phyloP scores from a whole-genome alignment of 2,797 vertebrate species.

The Phataginus tricuspis region DNA sequence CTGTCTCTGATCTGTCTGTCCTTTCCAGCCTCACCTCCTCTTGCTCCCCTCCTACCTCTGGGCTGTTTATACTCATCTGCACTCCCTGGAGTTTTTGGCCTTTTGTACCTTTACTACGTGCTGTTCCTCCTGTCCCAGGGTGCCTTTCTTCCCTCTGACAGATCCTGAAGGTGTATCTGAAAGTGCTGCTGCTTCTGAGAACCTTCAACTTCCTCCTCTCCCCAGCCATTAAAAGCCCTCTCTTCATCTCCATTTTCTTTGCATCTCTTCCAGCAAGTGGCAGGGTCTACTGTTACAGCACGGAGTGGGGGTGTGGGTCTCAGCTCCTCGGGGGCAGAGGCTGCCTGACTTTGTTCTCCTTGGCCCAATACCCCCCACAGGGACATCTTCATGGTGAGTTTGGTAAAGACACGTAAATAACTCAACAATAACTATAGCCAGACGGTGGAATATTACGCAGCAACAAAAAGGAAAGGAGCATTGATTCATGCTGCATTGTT shows the following conservation, averaged over 20 bases:
- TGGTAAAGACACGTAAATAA: neutral
- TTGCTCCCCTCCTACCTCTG: rapidly evolving
- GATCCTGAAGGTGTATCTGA: neutral
- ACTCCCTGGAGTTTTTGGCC: rapidly evolving
- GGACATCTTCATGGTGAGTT: neutral
- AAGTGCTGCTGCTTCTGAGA: too few species aligned
- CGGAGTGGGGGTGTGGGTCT: neutral
- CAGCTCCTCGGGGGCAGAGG: neutral
- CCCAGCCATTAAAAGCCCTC: neutral
- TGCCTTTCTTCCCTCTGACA: neutral
- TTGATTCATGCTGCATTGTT: rapidly evolving
- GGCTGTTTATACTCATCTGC: rapidly evolving
- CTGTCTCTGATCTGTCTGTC: rapidly evolving
- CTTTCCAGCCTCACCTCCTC: rapidly evolving
- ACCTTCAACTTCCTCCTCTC: neutral
- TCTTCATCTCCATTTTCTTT: neutral
- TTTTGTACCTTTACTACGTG: neutral
- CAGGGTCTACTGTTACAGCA: too few species aligned
- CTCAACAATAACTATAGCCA: rapidly evolving
- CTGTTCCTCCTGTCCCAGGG: neutral
- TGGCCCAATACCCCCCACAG: too few species aligned
- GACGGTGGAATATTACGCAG: rapidly evolving
- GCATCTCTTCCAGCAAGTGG: rapidly evolving
- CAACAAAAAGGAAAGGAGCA: rapidly evolving
- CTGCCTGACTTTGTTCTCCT: neutral